These are phyloP conservation scores for Acanthisitta chloris DNA, from an alignment of 2,113 vertebrate species.

Conservation along the genomic window DNA sequence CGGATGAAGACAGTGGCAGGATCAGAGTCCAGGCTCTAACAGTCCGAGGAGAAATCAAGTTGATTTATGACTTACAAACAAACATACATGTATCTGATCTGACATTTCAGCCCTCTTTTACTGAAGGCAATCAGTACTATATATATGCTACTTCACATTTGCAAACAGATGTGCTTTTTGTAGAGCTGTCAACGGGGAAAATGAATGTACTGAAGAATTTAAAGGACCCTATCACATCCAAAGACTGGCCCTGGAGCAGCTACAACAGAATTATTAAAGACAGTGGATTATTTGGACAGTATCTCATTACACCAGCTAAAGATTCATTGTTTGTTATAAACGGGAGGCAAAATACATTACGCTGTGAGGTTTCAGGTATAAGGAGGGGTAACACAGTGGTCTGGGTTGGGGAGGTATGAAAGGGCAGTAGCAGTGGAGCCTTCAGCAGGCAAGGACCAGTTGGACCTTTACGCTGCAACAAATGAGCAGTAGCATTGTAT, in stretches of 20 bases:
- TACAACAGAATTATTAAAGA: conserved; percentile 84
- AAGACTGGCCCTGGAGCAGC: conserved; percentile 83
- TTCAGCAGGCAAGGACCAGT: conserved; percentile 14
- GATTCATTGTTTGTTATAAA: conserved; percentile 90
- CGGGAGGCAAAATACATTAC: conserved; percentile 83
- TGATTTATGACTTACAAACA: conserved; percentile 72
- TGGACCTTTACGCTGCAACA: conserved; percentile 56
- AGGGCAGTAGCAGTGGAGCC: conserved; percentile 14
- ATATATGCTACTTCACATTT: conserved; percentile 81
- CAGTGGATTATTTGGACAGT: conserved; percentile 92
- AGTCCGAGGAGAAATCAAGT: conserved; percentile 78
- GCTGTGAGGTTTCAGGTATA: conserved; percentile 91
- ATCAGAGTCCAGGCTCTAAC: conserved; percentile 85
- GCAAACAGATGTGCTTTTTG: conserved; percentile 83
- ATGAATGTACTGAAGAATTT: conserved; percentile 79
- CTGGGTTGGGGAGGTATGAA: conserved; percentile 97
- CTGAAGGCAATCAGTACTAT: conserved; percentile 82
- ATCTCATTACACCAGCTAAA: conserved; percentile 85
- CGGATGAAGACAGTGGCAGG: conserved; percentile 57
- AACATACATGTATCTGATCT: conserved; percentile 78
- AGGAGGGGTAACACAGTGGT: conserved; percentile 86
- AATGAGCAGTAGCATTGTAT: conserved; percentile 70
- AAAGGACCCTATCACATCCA: conserved; percentile 78
- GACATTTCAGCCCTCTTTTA: conserved; percentile 90
- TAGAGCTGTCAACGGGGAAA: conserved; percentile 85